Evolutionary conservation across 2,888 invertebrate species (phyloP).

Genomic region (Neelides folsomi): DNA sequence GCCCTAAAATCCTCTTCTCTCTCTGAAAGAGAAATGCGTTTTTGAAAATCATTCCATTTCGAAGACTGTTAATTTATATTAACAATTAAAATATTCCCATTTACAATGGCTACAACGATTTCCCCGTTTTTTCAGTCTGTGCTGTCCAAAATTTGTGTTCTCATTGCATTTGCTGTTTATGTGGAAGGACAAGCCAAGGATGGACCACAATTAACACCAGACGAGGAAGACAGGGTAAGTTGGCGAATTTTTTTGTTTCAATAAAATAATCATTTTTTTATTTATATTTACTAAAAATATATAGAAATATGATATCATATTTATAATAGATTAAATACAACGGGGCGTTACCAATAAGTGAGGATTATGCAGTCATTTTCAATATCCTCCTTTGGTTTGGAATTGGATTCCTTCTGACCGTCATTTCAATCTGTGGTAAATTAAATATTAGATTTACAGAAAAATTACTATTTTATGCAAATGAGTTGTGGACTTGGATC

Average conservation of each 20-base stretch:
- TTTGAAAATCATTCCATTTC: neutral
- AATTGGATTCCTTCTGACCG: slow-evolving; percentile 57
- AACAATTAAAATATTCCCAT: no score
- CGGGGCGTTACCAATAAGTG: slow-evolving; percentile 38
- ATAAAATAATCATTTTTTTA: slow-evolving; percentile 1
- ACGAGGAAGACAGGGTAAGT: neutral
- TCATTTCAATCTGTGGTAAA: slow-evolving; percentile 56
- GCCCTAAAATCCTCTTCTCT: neutral
- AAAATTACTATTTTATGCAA: no score
- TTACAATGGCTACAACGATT: no score
- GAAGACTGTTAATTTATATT: no score
- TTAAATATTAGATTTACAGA: slow-evolving; percentile 15
- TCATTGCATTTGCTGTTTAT: neutral
- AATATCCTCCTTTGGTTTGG: slow-evolving; percentile 79
- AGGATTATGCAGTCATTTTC: slow-evolving; percentile 71
- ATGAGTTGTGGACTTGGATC: neutral
- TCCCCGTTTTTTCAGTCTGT: no score
- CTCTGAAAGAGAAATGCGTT: neutral
- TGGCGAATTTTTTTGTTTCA: no score
- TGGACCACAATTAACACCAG: neutral
- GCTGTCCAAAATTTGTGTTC: neutral
- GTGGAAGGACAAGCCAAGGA: neutral
- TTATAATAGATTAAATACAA: slow-evolving; percentile 23
- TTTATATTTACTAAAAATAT: slow-evolving; percentile 9
- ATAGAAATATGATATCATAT: no score